These are phyloP conservation scores for Congeria kusceri DNA, from an alignment of 2,888 invertebrate species.

Conservation along the genomic window DNA sequence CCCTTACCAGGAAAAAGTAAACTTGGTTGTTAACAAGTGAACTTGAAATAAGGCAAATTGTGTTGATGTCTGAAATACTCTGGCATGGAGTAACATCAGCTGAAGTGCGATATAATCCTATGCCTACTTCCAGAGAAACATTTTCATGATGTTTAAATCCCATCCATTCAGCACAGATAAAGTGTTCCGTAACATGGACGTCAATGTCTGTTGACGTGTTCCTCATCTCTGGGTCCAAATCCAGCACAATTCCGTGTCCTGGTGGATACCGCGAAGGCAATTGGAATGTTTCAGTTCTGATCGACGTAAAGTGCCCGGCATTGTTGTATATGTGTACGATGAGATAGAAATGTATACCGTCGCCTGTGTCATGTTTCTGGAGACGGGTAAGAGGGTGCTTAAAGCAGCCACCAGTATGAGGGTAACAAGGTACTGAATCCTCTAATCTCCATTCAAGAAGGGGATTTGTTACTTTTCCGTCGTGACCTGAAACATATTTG, in stretches of 20 bases:
- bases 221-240: slow-evolving; percentile 41
- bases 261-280: slow-evolving; percentile 64
- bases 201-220: slow-evolving; percentile 10
- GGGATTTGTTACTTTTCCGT: slow-evolving; percentile 22
- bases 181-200: slow-evolving; percentile 32
- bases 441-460: slow-evolving; percentile 47
- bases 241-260: slow-evolving; percentile 55
- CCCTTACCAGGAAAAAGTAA: slow-evolving; percentile 29
- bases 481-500: slow-evolving; percentile 25
- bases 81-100: slow-evolving; percentile 29
- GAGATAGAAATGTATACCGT: slow-evolving; percentile 32
- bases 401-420: slow-evolving; percentile 40
- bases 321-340: slow-evolving; percentile 55
- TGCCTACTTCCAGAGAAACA: slow-evolving; percentile 36
- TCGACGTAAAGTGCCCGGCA: slow-evolving; percentile 47
- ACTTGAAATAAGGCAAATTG: slow-evolving; percentile 15
- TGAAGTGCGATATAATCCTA: slow-evolving; percentile 16
- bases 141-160: slow-evolving; percentile 51
- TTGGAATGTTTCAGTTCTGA: slow-evolving; percentile 35
- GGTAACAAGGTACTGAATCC: slow-evolving; percentile 14
- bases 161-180: slow-evolving; percentile 36
- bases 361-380: slow-evolving; percentile 46
- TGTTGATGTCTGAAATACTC: neutral
- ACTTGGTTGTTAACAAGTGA: neutral
- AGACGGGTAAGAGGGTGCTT: slow-evolving; percentile 37